These are phyloP conservation scores for Polydrusus tereticollis DNA, from an alignment of 2,888 invertebrate species.

Conservation along the genomic window DNA sequence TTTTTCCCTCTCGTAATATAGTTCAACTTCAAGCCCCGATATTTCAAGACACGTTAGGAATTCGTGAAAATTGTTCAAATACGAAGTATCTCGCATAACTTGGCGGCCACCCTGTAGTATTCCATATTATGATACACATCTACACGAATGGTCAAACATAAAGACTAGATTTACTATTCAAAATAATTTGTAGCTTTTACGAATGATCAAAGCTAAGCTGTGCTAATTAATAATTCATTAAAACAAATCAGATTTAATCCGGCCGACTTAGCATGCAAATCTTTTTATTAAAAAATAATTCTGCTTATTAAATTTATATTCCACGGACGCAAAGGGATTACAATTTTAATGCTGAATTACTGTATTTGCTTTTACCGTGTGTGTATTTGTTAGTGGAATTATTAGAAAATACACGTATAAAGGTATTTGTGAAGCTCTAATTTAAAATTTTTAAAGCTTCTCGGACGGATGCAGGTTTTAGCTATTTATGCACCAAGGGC, in stretches of 20 bases:
- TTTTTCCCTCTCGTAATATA: too few relatives aligned
- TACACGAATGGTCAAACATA: slow-evolving; percentile 15
- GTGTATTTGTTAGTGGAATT: slow-evolving; percentile 21
- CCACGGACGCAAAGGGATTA: slow-evolving; percentile 21
- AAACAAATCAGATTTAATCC: slow-evolving; percentile 36
- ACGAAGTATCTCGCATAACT: too few relatives aligned
- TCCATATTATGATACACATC: too few relatives aligned
- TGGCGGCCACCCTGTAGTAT: too few relatives aligned
- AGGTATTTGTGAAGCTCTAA: slow-evolving; percentile 6
- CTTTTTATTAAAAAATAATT: slow-evolving; percentile 38
- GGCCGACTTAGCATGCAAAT: slow-evolving; percentile 25
- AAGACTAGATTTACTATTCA: slow-evolving; percentile 14
- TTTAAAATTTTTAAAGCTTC: slow-evolving; percentile 3
- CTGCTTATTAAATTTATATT: slow-evolving; percentile 34
- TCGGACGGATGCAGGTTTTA: too few relatives aligned
- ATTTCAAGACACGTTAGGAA: too few relatives aligned
- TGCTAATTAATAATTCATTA: slow-evolving; percentile 33
- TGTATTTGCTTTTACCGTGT: slow-evolving; percentile 8
- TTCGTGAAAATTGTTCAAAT: too few relatives aligned
- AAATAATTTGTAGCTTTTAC: slow-evolving; percentile 22
- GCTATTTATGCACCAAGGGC: too few relatives aligned
- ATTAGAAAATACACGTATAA: not conserved
- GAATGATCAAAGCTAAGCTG: slow-evolving; percentile 22
- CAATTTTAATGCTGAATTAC: slow-evolving; percentile 26
- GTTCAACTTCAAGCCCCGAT: too few relatives aligned